phyloP scores from a whole-genome alignment of 2,113 vertebrate species.

The Megaptera novaeangliae region DNA sequence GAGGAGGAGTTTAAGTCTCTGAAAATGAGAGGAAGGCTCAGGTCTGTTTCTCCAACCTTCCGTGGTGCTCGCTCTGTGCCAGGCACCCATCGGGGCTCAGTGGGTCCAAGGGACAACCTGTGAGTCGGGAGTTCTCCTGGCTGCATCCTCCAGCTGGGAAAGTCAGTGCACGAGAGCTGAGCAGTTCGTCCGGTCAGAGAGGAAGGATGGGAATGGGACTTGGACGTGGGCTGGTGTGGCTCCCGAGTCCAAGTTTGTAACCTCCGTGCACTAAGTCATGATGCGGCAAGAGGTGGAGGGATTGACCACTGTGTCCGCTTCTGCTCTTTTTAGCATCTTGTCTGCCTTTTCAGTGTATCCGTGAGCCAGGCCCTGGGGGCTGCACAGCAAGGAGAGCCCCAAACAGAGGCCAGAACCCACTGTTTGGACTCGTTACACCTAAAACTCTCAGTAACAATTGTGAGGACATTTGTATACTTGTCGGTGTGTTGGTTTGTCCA shows the following conservation, averaged over 20 bases:
- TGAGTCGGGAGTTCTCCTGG: not conserved
- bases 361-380: not conserved
- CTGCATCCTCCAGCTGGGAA: not conserved
- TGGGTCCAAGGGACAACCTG: too few species aligned
- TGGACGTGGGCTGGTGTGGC: not conserved
- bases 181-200: fast-evolving
- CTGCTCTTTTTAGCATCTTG: not conserved
- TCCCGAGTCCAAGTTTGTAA: not conserved
- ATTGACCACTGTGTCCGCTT: not conserved
- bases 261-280: fast-evolving
- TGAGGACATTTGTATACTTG: fast-evolving
- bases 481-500: not conserved
- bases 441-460: fast-evolving
- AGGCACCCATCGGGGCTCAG: not conserved
- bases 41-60: not conserved
- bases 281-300: fast-evolving
- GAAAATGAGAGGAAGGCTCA: not conserved
- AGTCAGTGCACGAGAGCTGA: fast-evolving
- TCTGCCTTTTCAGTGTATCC: not conserved
- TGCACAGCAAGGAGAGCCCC: not conserved
- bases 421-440: too few species aligned
- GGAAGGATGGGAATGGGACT: fast-evolving
- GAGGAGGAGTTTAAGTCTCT: fast-evolving
- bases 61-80: fast-evolving
- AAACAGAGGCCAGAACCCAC: fast-evolving